Base-by-base conservation (phyloP, 2,113 vertebrate genomes). In the Neodontobutis hainanensis region DNA sequence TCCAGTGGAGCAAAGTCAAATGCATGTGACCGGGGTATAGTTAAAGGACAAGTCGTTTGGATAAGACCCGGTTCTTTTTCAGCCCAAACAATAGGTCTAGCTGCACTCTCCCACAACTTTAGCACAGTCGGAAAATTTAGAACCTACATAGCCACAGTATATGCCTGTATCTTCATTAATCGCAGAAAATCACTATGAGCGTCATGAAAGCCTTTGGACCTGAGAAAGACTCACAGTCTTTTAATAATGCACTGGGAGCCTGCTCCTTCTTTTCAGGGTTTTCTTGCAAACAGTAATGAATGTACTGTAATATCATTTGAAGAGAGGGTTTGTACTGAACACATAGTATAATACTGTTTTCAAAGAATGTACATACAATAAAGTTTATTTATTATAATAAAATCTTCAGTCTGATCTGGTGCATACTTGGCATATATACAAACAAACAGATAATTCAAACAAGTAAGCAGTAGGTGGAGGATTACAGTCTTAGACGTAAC, bases 361-460 rank as follows among this genome's bases (percentile, higher is more conserved):
- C 84, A 87, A 80, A 86, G 82, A 83, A 83, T 92, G 91, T 92
- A 91, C 68, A 91, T 90, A 90, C 74, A 61, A 85, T 73, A 67
- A 64, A 88, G 76, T 91, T 82, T 90, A 91, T 92, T 93, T 93
- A 91, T 91, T 84, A 86, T 88, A 92, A 92, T 92, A 92, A 90
- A 91, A 87, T n/a, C 14, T 53, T 58, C 0, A 85, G 80, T 19
- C 42, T 55, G 32, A 55, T 36, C 52, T 55, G 32, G 51, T 36
- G 83, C 70, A 57, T 34, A 68, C 9, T 14, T 68, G 11, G 2
- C 32, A 43, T 11, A 40, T 67, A 45, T 52, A 65, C 8, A 75
- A 67, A 53, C 40, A 42, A 19, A 40, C 15, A 70, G 42, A 73
- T 68, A 53, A 52, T 19, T 3, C 49, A 56, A 42, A 14, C 38